Evolutionary conservation across 2,888 invertebrate species (phyloP).

Genomic region (Spilarctia lutea): DNA sequence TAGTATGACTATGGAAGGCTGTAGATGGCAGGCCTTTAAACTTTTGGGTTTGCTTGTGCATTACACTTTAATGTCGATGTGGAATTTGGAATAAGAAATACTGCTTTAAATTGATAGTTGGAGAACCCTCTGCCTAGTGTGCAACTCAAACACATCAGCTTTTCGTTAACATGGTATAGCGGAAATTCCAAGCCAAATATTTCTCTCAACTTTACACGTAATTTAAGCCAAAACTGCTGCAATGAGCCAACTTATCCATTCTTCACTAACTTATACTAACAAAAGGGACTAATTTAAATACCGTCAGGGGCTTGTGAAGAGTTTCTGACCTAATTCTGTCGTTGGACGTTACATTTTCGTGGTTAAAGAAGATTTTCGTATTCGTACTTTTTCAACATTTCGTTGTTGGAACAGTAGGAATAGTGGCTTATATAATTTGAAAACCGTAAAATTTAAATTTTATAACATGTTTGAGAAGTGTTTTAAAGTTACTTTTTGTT

Average conservation of each 20-base stretch:
- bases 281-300: constrained; percentile 14
- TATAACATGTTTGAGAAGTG: too few species aligned
- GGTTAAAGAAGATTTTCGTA: background rate
- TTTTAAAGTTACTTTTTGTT: background rate
- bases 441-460: too few species aligned
- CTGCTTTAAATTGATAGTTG: too few species aligned
- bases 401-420: too few species aligned
- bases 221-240: background rate
- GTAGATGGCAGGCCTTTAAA: too few species aligned
- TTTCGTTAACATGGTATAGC: background rate
- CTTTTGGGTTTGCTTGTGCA: background rate
- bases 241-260: constrained; percentile 5
- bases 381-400: too few species aligned
- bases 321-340: constrained; percentile 15
- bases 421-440: too few species aligned
- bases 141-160: background rate
- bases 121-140: background rate
- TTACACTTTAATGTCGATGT: background rate
- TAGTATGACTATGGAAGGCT: too few species aligned
- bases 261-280: background rate
- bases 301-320: background rate
- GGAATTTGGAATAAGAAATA: too few species aligned
- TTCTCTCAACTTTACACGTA: constrained; percentile 1
- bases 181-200: background rate
- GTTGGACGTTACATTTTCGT: background rate